These are phyloP conservation scores for Apomyelois bistriatella DNA, from an alignment of 2,888 invertebrate species.

Conservation along the genomic window DNA sequence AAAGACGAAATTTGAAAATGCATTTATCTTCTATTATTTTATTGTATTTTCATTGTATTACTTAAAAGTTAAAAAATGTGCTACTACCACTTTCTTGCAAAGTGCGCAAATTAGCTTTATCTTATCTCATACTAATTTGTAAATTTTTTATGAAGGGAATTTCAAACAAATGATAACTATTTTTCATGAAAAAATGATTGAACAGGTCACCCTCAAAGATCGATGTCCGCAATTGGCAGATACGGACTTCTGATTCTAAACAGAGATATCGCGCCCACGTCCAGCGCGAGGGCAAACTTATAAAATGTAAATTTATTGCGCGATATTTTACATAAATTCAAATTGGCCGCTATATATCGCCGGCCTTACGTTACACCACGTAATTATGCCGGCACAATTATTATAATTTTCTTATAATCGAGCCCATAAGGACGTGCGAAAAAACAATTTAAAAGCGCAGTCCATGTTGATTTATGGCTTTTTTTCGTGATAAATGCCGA, in stretches of 20 bases:
- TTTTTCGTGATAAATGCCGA: constrained; percentile 45
- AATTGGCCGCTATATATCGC: constrained; percentile 68
- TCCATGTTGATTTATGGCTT: constrained; percentile 64
- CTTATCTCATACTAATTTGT: too few relatives aligned
- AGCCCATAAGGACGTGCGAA: constrained; percentile 74
- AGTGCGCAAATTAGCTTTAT: too few relatives aligned
- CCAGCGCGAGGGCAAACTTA: constrained; percentile 58
- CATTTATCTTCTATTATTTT: too few relatives aligned
- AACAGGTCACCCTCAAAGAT: constrained; percentile 39
- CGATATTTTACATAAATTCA: constrained; percentile 77
- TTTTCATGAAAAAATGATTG: constrained; percentile 21
- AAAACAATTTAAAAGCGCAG: constrained; percentile 67
- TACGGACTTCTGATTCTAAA: constrained; percentile 62
- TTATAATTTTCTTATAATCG: constrained; percentile 78
- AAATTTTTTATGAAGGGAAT: too few relatives aligned
- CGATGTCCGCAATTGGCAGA: constrained; percentile 54
- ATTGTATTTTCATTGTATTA: too few relatives aligned
- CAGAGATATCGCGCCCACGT: constrained; percentile 65
- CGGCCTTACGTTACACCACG: constrained; percentile 69
- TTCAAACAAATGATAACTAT: neutral
- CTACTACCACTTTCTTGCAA: too few relatives aligned
- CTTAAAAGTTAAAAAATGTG: too few relatives aligned
- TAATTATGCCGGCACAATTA: constrained; percentile 74
- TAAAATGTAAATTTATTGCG: constrained; percentile 78
- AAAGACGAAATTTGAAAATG: too few relatives aligned